Conservation (phyloP, 2,797 vertebrate species). For the Notolabrus celidotus region DNA sequence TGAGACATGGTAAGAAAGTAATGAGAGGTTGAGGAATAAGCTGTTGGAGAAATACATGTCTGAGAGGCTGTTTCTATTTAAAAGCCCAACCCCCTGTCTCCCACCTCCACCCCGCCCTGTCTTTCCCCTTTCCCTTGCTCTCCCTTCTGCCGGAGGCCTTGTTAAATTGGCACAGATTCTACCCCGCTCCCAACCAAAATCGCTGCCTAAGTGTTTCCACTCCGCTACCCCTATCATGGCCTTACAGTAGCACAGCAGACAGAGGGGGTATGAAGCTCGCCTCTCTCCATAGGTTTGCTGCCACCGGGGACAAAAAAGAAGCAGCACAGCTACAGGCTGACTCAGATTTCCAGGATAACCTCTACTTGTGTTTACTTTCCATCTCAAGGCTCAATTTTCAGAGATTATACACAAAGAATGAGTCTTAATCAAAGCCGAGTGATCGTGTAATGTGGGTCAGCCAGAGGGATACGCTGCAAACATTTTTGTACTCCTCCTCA, state of each 20-base stretch:
- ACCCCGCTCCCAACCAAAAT: conserved; percentile 69
- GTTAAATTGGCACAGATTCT: conserved; percentile 78
- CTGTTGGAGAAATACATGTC: conserved; percentile 14
- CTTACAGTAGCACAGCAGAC: conserved; percentile 64
- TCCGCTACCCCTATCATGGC: conserved; percentile 65
- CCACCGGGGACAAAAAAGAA: conserved; percentile 26
- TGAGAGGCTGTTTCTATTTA: conserved; percentile 62
- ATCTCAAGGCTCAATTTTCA: background rate
- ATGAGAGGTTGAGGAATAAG: conserved; percentile 22
- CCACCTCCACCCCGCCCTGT: conserved; percentile 45
- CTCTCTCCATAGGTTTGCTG: conserved; percentile 17
- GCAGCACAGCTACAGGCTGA: background rate
- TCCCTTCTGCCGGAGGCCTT: conserved; percentile 66
- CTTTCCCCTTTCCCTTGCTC: conserved; percentile 41
- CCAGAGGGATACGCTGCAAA: conserved; percentile 26
- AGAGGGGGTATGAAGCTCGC: conserved; percentile 7
- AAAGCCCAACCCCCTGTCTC: conserved; percentile 39
- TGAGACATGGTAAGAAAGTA: background rate
- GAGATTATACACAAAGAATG: background rate
- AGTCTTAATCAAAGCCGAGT: conserved; percentile 31
- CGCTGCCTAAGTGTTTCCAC: conserved; percentile 82
- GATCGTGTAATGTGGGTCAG: conserved; percentile 54
- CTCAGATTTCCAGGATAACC: background rate
- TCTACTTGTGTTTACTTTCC: conserved; percentile 15
- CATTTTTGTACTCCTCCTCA: conserved; percentile 44